Percentiles rank a stretch among this genome's conserved stretches.
These are phyloP conservation scores for Oxyura jamaicensis DNA, from an alignment of 2,113 vertebrate species.

Conservation along the genomic window DNA sequence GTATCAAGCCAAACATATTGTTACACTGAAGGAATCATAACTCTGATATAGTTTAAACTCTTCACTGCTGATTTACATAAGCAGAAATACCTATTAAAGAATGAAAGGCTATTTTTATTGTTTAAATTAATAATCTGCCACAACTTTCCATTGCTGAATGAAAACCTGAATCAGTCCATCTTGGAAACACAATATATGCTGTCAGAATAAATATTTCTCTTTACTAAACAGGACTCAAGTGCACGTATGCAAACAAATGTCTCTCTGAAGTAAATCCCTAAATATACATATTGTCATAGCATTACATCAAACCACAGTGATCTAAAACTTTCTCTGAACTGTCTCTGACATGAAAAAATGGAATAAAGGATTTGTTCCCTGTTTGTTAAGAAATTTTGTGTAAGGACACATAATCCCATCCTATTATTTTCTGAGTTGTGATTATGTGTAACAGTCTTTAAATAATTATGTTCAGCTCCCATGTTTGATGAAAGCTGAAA, in stretches of 20 bases:
- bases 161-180: background rate
- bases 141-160: background rate
- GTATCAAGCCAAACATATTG: background rate
- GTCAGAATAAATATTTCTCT: constrained; percentile 21
- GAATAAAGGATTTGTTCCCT: background rate
- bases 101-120: background rate
- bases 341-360: background rate
- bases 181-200: background rate
- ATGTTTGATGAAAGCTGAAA: background rate
- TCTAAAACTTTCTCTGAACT: background rate
- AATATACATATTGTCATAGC: background rate
- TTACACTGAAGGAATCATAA: background rate
- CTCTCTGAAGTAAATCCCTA: background rate
- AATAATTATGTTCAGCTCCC: background rate
- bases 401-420: background rate
- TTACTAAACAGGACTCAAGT: background rate
- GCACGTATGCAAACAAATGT: background rate
- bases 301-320: background rate
- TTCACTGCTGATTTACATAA: background rate
- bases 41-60: background rate
- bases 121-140: background rate
- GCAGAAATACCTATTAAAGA: background rate
- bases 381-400: constrained; percentile 1
- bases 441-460: background rate
- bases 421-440: background rate